These are phyloP conservation scores for Rhinolophus ferrumequinum DNA, from an alignment of 2,113 vertebrate genomes.

Conservation along the genomic window DNA sequence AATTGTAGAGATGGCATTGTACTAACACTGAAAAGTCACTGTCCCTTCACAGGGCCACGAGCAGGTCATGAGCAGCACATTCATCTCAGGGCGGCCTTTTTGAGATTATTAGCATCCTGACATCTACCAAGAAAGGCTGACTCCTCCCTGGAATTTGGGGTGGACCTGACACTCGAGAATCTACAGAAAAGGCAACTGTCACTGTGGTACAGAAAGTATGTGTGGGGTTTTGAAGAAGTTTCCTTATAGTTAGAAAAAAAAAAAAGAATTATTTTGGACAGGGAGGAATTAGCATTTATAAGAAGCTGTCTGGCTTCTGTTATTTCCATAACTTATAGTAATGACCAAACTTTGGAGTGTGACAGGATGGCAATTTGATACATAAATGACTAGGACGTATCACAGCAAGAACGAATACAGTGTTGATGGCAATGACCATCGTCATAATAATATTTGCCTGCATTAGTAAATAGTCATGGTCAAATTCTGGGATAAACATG, in stretches of 20 bases:
- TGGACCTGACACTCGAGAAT: not conserved
- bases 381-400: not conserved
- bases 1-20: not conserved
- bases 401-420: constrained; percentile 11
- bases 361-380: not conserved
- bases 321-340: constrained; percentile 32
- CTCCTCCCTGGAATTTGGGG: not conserved
- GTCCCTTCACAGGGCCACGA: not conserved
- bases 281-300: not conserved
- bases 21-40: not conserved
- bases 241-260: not conserved
- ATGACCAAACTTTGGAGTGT: not conserved
- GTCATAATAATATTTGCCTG: not conserved
- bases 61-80: not conserved
- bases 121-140: not conserved
- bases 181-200: not conserved
- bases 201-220: not conserved
- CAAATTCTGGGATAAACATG: not conserved
- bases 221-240: not conserved
- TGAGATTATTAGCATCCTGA: not conserved
- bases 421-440: not conserved
- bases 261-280: not conserved
- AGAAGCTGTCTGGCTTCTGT: not conserved
- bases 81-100: not conserved
- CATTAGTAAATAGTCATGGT: not conserved